phyloP scores from a whole-genome alignment of 37 sponge, comb jelly and placozoan species.

The Sycon ciliatum region DNA sequence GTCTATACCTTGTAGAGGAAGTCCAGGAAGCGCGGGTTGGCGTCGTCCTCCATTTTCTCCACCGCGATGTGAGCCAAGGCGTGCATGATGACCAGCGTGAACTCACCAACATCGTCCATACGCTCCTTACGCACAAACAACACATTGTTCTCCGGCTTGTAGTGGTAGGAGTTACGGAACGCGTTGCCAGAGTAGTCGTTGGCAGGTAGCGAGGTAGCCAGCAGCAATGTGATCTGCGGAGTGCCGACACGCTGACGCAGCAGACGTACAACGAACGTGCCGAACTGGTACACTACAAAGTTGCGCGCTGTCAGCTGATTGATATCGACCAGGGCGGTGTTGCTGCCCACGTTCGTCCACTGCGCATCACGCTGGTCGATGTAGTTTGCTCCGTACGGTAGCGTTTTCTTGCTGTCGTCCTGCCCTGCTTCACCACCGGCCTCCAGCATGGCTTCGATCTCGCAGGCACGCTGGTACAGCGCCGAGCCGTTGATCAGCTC shows the following conservation, averaged over 20 bases:
- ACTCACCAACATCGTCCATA: conserved; percentile 39
- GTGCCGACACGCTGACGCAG: conserved; percentile 11
- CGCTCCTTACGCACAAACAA: conserved; percentile 41
- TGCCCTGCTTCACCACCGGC: neutral
- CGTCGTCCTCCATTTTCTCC: conserved; percentile 25
- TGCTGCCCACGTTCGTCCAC: conserved; percentile 19
- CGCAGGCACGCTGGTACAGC: conserved; percentile 10
- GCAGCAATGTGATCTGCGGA: conserved; percentile 28
- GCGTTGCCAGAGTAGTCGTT: conserved; percentile 36
- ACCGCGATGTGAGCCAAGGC: conserved; percentile 28
- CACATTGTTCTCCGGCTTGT: conserved; percentile 18
- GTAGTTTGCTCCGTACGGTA: conserved; percentile 12
- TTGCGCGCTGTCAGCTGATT: conserved; percentile 32
- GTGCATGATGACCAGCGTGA: conserved; percentile 33
- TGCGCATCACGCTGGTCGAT: conserved; percentile 39
- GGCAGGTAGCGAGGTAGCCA: conserved; percentile 36
- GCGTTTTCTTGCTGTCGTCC: neutral
- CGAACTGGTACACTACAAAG: conserved; percentile 44
- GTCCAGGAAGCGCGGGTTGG: conserved; percentile 33
- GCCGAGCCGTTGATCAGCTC: conserved; percentile 2
- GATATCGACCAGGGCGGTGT: conserved; percentile 26
- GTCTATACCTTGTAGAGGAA: conserved; percentile 22
- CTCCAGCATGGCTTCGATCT: conserved; percentile 11
- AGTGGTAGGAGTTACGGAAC: conserved; percentile 44
- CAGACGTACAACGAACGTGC: conserved; percentile 21